Evolutionary conservation across 1,140 invertebrate species (phyloP).

Genomic region (Nymphalis io): DNA sequence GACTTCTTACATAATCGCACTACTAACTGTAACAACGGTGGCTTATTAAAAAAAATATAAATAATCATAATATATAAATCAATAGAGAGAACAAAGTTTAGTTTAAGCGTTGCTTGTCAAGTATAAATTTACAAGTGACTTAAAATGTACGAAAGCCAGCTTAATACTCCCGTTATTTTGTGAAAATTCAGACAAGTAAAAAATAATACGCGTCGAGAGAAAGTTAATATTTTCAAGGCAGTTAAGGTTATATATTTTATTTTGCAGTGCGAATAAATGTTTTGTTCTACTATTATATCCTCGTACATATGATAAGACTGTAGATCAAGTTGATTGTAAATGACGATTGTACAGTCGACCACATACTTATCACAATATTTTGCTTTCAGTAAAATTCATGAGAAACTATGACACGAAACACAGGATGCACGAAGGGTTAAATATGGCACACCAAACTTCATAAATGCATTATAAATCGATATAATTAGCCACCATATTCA

Average conservation of each 20-base stretch:
- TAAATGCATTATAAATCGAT: too few species aligned
- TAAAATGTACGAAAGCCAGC: too few species aligned
- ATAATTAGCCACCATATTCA: too few species aligned
- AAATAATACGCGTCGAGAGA: background rate
- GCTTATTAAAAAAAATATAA: too few species aligned
- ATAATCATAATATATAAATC: too few species aligned
- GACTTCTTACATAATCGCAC: too few species aligned
- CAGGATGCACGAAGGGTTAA: too few species aligned
- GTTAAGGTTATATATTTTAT: background rate
- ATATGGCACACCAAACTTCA: too few species aligned
- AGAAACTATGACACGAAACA: too few species aligned
- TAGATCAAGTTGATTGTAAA: background rate
- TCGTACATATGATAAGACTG: background rate
- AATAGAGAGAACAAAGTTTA: background rate
- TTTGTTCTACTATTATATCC: conserved; percentile 6
- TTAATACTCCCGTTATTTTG: background rate
- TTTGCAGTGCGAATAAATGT: conserved; percentile 1
- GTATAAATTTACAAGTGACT: too few species aligned
- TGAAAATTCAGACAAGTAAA: background rate
- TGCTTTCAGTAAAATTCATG: background rate
- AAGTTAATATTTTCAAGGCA: background rate
- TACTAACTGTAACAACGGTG: too few species aligned
- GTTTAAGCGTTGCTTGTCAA: background rate
- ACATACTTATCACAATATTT: background rate
- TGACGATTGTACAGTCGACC: background rate